Conservation (phyloP, 2,797 vertebrate species). For the Okamejei kenojei region DNA sequence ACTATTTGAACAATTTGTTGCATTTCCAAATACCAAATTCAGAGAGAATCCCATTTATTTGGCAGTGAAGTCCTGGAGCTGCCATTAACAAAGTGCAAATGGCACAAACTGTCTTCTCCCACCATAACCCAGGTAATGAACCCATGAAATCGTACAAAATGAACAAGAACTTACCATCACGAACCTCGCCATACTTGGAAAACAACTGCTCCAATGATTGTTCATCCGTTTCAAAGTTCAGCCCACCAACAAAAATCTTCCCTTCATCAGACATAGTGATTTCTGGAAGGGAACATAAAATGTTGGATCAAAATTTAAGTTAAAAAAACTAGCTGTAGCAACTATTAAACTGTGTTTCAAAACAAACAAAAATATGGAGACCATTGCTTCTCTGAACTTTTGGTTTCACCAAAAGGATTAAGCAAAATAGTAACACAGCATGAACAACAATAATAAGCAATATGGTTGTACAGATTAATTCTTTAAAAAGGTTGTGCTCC, state of each 20-base stretch:
- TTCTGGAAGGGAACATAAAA: not conserved
- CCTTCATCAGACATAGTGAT: slow-evolving; percentile 32
- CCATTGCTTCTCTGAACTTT: not conserved
- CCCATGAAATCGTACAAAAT: not conserved
- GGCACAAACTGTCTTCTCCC: not conserved
- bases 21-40: not conserved
- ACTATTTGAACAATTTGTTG: too few species aligned
- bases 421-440: not conserved
- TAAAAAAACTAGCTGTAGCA: not conserved
- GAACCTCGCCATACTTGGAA: slow-evolving; percentile 30
- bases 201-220: slow-evolving; percentile 27
- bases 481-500: not conserved
- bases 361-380: not conserved
- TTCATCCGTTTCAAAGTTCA: slow-evolving; percentile 33
- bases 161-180: slow-evolving; percentile 12
- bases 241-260: slow-evolving; percentile 32
- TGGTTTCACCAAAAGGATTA: not conserved
- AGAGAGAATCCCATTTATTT: too few species aligned
- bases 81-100: not conserved
- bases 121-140: not conserved
- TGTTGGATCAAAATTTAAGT: not conserved
- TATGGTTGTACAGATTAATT: not conserved
- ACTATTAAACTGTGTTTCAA: not conserved
- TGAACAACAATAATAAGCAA: too few species aligned
- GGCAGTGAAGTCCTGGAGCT: not conserved